phyloP scores from a whole-genome alignment of 2,113 vertebrate genomes.

The Dolichallabes microphthalmus region DNA sequence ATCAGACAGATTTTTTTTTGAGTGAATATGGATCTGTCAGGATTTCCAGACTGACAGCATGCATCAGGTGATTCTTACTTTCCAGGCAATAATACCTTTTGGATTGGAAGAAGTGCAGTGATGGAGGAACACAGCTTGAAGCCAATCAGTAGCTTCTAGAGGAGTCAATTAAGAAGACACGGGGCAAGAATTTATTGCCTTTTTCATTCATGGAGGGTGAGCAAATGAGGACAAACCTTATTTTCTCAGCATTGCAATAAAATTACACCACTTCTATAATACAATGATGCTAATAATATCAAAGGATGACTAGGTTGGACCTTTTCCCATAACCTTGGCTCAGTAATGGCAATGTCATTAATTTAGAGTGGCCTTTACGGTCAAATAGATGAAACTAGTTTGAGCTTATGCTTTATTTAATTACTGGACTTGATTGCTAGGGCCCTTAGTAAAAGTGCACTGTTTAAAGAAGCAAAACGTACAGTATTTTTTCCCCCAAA shows the following conservation, averaged over 20 bases:
- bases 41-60: not conserved
- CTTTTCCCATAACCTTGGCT: not conserved
- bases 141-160: not conserved
- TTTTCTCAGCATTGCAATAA: not conserved
- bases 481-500: not conserved
- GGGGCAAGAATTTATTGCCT: conserved; percentile 1
- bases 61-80: not conserved
- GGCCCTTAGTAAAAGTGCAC: not conserved
- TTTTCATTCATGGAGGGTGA: conserved; percentile 5
- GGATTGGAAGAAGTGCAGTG: conserved; percentile 8
- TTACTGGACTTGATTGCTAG: not conserved
- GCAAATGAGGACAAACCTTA: not conserved
- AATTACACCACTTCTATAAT: conserved; percentile 7
- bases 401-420: not conserved
- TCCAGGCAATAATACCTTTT: not conserved
- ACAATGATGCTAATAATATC: conserved; percentile 5
- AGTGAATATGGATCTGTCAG: conserved; percentile 4
- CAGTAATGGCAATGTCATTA: not conserved
- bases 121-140: conserved; percentile 7
- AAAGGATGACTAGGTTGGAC: not conserved
- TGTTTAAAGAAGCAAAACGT: not conserved
- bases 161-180: conserved; percentile 19
- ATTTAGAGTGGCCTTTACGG: conserved; percentile 8
- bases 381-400: conserved; percentile 4
- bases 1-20: not conserved